Evolutionary conservation across 2,888 invertebrate species (phyloP), one percentile per base, ranked within the genome.

Genomic region (Meganola albula): DNA sequence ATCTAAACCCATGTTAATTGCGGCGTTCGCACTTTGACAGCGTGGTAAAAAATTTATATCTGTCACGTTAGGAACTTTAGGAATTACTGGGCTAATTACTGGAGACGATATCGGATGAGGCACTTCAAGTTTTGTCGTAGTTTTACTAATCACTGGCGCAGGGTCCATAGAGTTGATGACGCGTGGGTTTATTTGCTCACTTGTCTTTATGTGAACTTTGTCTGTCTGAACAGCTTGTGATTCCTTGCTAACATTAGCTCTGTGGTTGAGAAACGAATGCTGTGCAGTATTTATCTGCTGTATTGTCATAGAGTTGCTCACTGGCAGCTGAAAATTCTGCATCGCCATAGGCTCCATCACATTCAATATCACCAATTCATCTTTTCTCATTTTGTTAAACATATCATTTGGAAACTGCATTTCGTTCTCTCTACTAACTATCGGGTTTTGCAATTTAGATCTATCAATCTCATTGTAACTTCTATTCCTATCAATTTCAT

Each of bases 101-200:
- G 87, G 86, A 0, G 87, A 86, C 0, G 85, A 76, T 34, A 85
- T 86, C 0, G 86, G 85, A 53, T 83, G 79, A 12, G 86, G 85
- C 14, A 85, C 82, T 68, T 85, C 85, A 33, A 87, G 43, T 53
- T 86, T 87, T 0, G 82, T 79, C 1, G 74, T 64, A 28, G 53
- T 63, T 54, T 79, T 82, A 39, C 77, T 79, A 10, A 80, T 71
- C 1, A 76, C 72, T 11, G 80, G 74, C 1, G 70, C 48, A 0
- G 65, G 39, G 10, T 83, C 83, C 0, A 71, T 44, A 41, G 71
- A 63, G 33, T 54, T 72, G 41, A 63, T 72, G 12, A 71, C 63
- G 0, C 64, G 51, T 26, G 80, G 63, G 31, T 65, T 74, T 0
- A 64, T 57, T 44, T 83, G 82, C 3, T 7, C n/a, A 48, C 58